Conservation (phyloP, 2,888 invertebrate species). For the Scaptodrosophila latifasciaeformis region DNA sequence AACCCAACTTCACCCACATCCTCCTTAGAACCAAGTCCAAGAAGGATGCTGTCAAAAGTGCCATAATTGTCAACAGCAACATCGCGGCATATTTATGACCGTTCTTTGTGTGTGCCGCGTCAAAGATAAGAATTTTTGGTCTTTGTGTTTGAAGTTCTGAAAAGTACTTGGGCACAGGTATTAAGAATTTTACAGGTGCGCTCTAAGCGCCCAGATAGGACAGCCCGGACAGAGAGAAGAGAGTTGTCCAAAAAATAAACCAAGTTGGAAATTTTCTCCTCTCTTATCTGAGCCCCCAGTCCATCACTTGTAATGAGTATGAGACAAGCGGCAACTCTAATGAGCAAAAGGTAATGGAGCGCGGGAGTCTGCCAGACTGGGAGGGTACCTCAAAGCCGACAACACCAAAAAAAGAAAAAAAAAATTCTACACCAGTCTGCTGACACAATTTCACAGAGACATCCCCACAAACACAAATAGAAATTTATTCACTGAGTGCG, state of each 20-base stretch:
- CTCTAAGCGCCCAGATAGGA: conserved; percentile 1
- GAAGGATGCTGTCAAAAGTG: conserved; percentile 17
- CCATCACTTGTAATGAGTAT: conserved; percentile 49
- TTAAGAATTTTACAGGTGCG: neutral
- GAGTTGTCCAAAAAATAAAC: conserved; percentile 25
- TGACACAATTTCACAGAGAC: conserved; percentile 48
- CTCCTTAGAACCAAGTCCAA: neutral
- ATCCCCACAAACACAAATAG: neutral
- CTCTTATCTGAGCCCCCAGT: no score
- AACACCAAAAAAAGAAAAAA: conserved; percentile 14
- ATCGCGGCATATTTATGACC: neutral
- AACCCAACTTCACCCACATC: conserved; percentile 39
- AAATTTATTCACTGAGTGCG: no score
- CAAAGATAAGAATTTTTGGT: conserved; percentile 12
- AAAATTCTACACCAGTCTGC: conserved; percentile 44
- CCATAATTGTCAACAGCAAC: conserved; percentile 43
- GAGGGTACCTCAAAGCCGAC: no score
- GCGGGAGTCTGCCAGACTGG: no score
- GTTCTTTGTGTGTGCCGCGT: neutral
- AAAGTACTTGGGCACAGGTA: no score
- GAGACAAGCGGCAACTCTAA: neutral
- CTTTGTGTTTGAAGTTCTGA: conserved; percentile 3
- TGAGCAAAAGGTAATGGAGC: no score
- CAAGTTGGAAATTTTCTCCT: no score
- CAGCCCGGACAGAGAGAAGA: neutral